Base-by-base conservation (phyloP, 2,113 vertebrate species). In the Oryzias melastigma region DNA sequence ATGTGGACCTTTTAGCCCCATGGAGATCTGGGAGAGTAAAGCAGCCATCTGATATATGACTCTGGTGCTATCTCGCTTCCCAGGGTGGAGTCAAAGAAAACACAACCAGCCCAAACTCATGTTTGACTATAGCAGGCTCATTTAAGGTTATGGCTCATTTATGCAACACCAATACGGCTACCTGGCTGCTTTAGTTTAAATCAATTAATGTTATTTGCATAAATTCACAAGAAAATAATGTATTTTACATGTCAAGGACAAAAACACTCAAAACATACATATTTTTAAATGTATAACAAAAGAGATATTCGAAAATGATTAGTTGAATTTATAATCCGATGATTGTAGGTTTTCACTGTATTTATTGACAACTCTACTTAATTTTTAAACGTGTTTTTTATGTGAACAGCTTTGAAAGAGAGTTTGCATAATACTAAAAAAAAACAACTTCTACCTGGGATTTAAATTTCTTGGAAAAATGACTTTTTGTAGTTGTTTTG, bases 1-100 rank as follows among this genome's bases (percentile, higher is more conserved):
- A 68, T 52, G 19, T 24, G 50, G 58, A 53, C 53, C 55, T 51
- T 50, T 17, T 14, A 41, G 52, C 19, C 63, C 40, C 62, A 48
- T 35, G 55, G 52, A 68, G 68, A 52, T 55, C 58, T 72, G 55
- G 46, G 49, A 71, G 66, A 77, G 67, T 45, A 48, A 41, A 52
- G 50, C 42, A 61, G 56, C 65, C 62, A 27, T 55, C 27, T 83
- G 78, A 80, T 78, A 80, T 84, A 57, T 82, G 70, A 84, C 60
- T 62, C 77, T 7, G 20, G n/a, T 16, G 59, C 55, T 62, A 62
- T 75, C 52, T 49, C 46, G 61, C 58, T 58, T 76, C 16, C 22
- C 27, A 45, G 25, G 49, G 27, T 61, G 48, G 59, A 58, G 62
- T 5, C 55, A 44, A 66, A 58, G 15, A 41, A 58, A 62, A 57